phyloP scores from a whole-genome alignment of 1,140 invertebrate species.

The Drosophila serrata region DNA sequence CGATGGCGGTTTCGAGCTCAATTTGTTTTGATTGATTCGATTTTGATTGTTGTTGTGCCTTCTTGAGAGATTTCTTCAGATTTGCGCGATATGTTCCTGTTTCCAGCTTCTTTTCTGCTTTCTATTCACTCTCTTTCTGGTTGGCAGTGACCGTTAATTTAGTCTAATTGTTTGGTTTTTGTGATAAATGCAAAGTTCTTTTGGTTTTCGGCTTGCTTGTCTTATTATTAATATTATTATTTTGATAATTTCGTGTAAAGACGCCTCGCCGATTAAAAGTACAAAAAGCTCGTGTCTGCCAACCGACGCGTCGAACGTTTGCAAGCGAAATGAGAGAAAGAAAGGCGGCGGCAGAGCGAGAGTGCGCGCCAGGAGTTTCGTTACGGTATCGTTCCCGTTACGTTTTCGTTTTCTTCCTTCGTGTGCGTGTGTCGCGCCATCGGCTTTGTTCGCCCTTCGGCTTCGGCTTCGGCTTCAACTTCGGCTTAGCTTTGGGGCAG shows the following conservation, averaged over 20 bases:
- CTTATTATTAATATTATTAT: background rate
- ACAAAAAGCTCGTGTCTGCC: constrained; percentile 53
- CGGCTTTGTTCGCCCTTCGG: constrained; percentile 15
- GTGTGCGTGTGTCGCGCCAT: constrained; percentile 4
- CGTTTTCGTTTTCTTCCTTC: constrained; percentile 17
- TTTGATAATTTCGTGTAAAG: constrained; percentile 18
- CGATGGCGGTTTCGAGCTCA: constrained; percentile 7
- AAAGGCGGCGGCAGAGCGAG: constrained; percentile 13
- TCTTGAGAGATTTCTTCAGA: background rate
- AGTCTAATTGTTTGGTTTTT: constrained; percentile 27
- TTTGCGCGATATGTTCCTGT: constrained; percentile 35
- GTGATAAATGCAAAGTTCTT: constrained; percentile 41
- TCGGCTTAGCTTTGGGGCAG: constrained; percentile 1
- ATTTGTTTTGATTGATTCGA: constrained; percentile 17
- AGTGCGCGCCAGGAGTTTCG: constrained; percentile 23
- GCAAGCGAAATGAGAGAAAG: constrained; percentile 70
- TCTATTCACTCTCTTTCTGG: background rate
- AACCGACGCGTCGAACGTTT: constrained; percentile 79
- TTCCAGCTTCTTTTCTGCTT: constrained; percentile 15
- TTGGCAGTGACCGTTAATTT: constrained; percentile 41
- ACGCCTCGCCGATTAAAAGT: constrained; percentile 41
- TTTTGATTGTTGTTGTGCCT: constrained; percentile 38
- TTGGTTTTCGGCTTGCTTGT: constrained; percentile 13
- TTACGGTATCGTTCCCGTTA: constrained; percentile 22
- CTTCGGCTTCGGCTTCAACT: constrained; percentile 5